Base-by-base conservation (phyloP, 1,140 invertebrate species). In the Lepidostoma basale region DNA sequence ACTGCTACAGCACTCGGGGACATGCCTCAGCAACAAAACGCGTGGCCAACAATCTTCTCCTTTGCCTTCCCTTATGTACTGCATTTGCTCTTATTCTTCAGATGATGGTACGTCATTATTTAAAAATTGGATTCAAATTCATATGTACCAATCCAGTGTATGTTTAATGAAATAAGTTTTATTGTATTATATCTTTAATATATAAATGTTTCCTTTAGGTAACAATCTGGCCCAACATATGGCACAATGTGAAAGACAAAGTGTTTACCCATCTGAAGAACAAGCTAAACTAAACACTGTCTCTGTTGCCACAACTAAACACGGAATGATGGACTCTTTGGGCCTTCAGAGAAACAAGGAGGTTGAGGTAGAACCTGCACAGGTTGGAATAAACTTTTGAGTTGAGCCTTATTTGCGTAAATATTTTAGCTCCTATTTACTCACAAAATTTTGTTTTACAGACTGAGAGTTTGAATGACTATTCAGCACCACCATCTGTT, bases 61-160 rank as follows among this genome's bases (percentile, higher is more conserved):
- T 49, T 80, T 90, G 60, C 82, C 85, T 23, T 83, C 83, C 67
- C 80, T 82, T 74, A 83, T 93, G 81, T 85, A 88, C 75, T 94
- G 92, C 77, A 84, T 88, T 20, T 94, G 92, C 78, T 90, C 89
- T 8, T 92, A 88, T 76, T 80, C 78, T 39, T 88, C 87, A n/a
- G 76, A 76, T 39, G 87, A 91, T 73, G 91, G 91, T 76, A 81
- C 84, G 77, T 40, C 33, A n/a, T 47, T 23, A 18, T 52, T 52
- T 18, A 25, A 36, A 36, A 12, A n/a, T 36, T 36, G n/a, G 70
- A 26, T 36, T 12, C 33, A 3, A 6, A 6, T 36, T 36, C 6
- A 40, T 40, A n/a, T n/a, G n/a, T n/a, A 44, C 28, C 16, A 36
- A 12, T 36, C 14, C 1, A 36, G 1, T 36, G 5, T 6, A 36